Evolutionary conservation across 2,113 vertebrate genomes (phyloP), one percentile per base, ranked within the genome.

Genomic region (Dunckerocampus dactyliophorus): DNA sequence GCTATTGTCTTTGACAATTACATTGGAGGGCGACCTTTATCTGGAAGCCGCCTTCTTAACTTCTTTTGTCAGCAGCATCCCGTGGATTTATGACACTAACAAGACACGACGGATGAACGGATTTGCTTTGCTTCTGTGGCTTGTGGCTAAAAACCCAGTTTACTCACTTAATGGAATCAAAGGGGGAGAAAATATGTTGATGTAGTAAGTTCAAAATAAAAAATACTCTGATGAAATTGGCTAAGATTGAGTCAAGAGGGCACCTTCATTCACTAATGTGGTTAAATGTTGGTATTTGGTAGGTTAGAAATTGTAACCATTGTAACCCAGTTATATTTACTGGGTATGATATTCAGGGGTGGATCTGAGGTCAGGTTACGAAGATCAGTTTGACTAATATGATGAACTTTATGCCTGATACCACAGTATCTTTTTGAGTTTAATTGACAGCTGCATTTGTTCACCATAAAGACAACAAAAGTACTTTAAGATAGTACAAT

Each of bases 21-120:
- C 12, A 74, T 63, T 53, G 45, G 28, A 22, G 43, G 51, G 5
- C 34, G 16, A 49, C 13, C 5, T 10, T 56, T 19, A 37, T 58
- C 19, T 39, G 8, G 51, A n/a, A 64, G 51, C 14, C 34, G 6
- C 8, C 9, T 14, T 6, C 2, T 55, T 31, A 15, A 43, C 16
- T 34, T 31, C 59, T 45, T 67, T 3, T 56, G 7, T 50, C 13
- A 39, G 34, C 16, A 21, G 39, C 13, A 37, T 47, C 50, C 7
- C 21, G 13, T 8, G 68, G 17, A 74, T 72, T 67, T 72, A 65
- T 67, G 57, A 63, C 51, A 34, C 31, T 51, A 34, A 63, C 50
- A 66, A 43, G 37, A 48, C 51, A 69, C 45, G 21, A 67, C 56
- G 55, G 57, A 60, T 56, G 37, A 19, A 56, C 17, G 19, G 47